Percentiles rank a stretch among this genome's conserved stretches.
Conservation (phyloP, 2,797 vertebrate genomes). For the Okamejei kenojei region DNA sequence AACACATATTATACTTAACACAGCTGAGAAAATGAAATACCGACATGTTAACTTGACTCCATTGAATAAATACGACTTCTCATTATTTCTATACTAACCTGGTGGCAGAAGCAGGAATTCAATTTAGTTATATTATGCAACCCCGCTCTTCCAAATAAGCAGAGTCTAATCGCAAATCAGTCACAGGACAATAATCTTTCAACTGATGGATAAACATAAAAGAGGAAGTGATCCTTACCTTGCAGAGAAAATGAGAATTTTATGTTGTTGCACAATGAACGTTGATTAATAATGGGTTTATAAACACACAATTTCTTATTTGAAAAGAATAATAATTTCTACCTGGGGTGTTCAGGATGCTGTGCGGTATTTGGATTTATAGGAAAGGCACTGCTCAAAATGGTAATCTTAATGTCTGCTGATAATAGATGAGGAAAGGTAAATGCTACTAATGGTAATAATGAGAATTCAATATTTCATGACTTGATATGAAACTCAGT, state of each 20-base stretch:
- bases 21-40: background rate
- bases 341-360: too few relatives aligned
- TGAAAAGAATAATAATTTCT: background rate
- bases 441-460: conserved; percentile 17
- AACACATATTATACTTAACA: background rate
- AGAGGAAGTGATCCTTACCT: background rate
- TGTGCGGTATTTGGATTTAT: background rate
- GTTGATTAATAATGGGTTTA: background rate
- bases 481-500: background rate
- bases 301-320: background rate
- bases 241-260: background rate
- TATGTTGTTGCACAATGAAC: background rate
- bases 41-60: background rate
- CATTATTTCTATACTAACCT: background rate
- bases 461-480: conserved; percentile 21
- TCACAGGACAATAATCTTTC: background rate
- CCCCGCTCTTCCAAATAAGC: background rate
- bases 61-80: background rate
- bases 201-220: too few relatives aligned
- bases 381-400: background rate
- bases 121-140: background rate
- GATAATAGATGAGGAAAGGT: background rate
- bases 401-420: background rate
- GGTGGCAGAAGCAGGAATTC: background rate
- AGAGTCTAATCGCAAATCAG: too few relatives aligned